These are phyloP conservation scores for Diadromus collaris DNA, from an alignment of 2,888 invertebrate genomes.

Conservation along the genomic window DNA sequence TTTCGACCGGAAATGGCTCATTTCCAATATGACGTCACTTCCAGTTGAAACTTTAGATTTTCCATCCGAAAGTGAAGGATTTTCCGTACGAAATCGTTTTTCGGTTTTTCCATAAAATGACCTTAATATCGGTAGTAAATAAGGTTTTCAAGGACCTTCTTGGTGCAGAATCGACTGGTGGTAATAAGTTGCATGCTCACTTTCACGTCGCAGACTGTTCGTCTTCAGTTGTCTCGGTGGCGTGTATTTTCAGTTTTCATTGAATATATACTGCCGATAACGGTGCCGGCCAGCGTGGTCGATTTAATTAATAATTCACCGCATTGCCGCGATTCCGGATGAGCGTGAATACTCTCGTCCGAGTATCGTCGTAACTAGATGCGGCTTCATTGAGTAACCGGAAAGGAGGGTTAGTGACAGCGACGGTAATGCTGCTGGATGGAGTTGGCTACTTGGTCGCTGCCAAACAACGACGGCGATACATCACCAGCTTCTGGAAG, in stretches of 20 bases:
- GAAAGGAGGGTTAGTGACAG: slow-evolving; percentile 49
- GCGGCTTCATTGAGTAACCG: slow-evolving; percentile 50
- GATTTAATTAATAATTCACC: slow-evolving; percentile 22
- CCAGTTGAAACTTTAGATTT: no score
- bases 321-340: slow-evolving; percentile 18
- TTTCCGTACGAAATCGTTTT: no score
- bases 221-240: background rate
- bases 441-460: slow-evolving; percentile 7
- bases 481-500: slow-evolving; percentile 9
- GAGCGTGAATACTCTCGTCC: slow-evolving; percentile 32
- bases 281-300: no score
- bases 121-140: no score
- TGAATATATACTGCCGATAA: background rate
- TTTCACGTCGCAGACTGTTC: background rate
- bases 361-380: slow-evolving; percentile 37
- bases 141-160: no score
- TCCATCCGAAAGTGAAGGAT: no score
- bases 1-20: background rate
- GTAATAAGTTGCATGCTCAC: no score
- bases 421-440: slow-evolving; percentile 30
- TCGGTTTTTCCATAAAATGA: no score
- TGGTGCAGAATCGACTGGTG: no score
- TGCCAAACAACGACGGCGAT: slow-evolving; percentile 28
- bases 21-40: background rate
- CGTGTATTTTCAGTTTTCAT: background rate